Base-by-base conservation (phyloP, 2,113 vertebrate species). In the Prionailurus bengalensis region DNA sequence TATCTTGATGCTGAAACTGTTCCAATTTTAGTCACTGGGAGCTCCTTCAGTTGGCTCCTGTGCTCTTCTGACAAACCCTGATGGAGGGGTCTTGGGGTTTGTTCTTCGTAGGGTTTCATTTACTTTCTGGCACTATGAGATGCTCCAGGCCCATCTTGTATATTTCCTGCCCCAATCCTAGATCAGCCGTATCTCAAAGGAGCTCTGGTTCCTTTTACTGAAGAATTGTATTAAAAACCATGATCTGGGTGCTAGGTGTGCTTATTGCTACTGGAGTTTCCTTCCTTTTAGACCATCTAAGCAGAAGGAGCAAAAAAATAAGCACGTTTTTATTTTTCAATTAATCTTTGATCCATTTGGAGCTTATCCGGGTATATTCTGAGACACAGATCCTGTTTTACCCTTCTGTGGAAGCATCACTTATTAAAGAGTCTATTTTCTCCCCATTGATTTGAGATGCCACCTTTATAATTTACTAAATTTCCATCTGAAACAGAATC, bases 401-500 rank as follows among this genome's bases (percentile, higher is more conserved):
- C 25, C 42, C 70, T 76, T 81, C 86, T 73, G 45, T n/a, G 39
- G 92, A 31, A 29, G 39, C 58, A 45, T 83, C 65, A 14, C 87
- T 91, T 87, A 53, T 94, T 93, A 74, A 94, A 82, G 86, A 81
- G 25, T 58, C 45, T 94, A 2, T 51, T 94, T 86, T 39, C 61
- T 78, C 36, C 45, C 48, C 68, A 29, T 11, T 42, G 78, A 55
- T 58, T 78, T 81, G 81, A 88, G 48, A 66, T 53, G 17, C 80
- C 33, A 82, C 45, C 36, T 88, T 85, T 91, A 45, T 45, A 68
- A 48, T 45, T 80, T 29, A 55, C 74, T 42, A 31, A 65, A 53
- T 89, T 95, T 86, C 68, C 63, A 4, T 71, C 27, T 31, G n/a
- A 89, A 94, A 36, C 21, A 31, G 78, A 65, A 78, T 71, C 29